These are phyloP conservation scores for Masnerella sp. DNA, from an alignment of 2,888 invertebrate genomes.

Conservation along the genomic window DNA sequence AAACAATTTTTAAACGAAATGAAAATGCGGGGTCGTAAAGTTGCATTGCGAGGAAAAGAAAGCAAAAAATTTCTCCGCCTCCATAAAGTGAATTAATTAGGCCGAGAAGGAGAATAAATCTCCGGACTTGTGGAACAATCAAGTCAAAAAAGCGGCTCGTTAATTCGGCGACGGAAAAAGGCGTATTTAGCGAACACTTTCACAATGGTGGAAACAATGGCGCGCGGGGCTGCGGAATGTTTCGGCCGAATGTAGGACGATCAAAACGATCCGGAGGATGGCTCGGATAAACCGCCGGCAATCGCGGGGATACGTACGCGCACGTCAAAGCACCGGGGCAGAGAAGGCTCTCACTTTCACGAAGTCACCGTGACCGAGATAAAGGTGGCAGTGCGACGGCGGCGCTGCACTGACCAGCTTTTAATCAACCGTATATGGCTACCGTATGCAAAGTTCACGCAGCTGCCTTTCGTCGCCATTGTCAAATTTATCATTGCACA, in stretches of 20 bases:
- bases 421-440: slow-evolving; percentile 69
- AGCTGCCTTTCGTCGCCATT: too few species aligned
- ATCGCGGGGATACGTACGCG: slow-evolving; percentile 49
- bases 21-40: too few species aligned
- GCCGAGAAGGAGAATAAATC: slow-evolving; percentile 5
- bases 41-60: too few species aligned
- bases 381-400: slow-evolving; percentile 71
- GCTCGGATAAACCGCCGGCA: slow-evolving; percentile 38
- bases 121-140: slow-evolving; percentile 6
- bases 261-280: slow-evolving; percentile 51
- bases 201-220: slow-evolving; percentile 56
- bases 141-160: slow-evolving; percentile 19
- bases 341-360: slow-evolving; percentile 76
- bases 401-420: slow-evolving; percentile 66
- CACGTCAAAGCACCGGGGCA: slow-evolving; percentile 57
- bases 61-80: background rate
- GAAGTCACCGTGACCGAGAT: slow-evolving; percentile 77
- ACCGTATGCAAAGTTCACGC: slow-evolving; percentile 61
- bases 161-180: background rate
- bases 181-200: slow-evolving; percentile 37
- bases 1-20: too few species aligned
- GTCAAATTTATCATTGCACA: too few species aligned
- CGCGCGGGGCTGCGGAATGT: slow-evolving; percentile 32
- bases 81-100: background rate
- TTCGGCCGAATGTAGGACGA: slow-evolving; percentile 55